Conservation (phyloP, 2,113 vertebrate species). For the Anarrhichthys ocellatus region DNA sequence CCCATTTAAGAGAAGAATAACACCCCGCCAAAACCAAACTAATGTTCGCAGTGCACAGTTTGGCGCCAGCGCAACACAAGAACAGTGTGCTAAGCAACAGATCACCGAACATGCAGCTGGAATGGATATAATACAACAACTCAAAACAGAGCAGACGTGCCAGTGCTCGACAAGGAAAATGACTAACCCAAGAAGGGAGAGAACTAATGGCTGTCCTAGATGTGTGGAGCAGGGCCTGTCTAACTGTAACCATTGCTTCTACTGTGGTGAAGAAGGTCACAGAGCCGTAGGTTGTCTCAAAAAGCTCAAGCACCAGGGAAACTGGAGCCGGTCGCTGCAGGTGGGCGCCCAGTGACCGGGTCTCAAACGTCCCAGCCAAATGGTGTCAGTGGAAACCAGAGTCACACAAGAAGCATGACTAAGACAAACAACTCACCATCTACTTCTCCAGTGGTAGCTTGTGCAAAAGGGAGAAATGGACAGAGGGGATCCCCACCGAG, state of each 20-base stretch:
- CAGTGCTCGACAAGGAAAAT: too few relatives aligned
- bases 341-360: background rate
- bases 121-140: too few relatives aligned
- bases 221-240: background rate
- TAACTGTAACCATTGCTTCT: background rate
- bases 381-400: background rate
- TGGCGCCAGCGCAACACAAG: too few relatives aligned
- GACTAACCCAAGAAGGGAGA: background rate
- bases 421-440: background rate
- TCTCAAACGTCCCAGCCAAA: background rate
- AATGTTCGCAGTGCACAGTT: too few relatives aligned
- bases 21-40: too few relatives aligned
- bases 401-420: background rate
- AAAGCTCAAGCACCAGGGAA: background rate
- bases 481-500: background rate
- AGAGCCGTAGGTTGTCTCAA: background rate
- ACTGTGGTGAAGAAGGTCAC: background rate
- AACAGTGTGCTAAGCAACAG: too few relatives aligned
- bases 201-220: background rate
- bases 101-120: too few relatives aligned
- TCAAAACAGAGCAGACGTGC: too few relatives aligned
- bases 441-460: background rate
- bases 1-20: conserved; percentile 1
- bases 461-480: background rate
- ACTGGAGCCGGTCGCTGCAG: background rate